A percentile compares a stretch with the other conserved stretches of the same genome.
Evolutionary conservation across 2,113 vertebrate genomes (phyloP).

Genomic region (Phycodurus eques): DNA sequence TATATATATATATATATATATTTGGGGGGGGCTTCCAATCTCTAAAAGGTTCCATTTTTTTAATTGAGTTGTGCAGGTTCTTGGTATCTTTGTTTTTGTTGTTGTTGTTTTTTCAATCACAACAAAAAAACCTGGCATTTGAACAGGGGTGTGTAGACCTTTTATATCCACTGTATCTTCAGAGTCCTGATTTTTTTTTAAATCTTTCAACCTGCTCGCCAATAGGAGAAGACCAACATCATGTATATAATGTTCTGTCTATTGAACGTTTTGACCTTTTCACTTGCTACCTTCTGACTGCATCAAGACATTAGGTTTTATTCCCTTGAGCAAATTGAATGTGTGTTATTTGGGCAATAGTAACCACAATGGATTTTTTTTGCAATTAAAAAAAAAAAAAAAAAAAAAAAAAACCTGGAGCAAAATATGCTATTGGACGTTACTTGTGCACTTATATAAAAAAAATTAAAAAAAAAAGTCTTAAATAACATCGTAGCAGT

Average conservation of each 20-base stretch:
- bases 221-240: slow-evolving; percentile 12
- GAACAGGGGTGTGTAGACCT: neutral
- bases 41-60: neutral
- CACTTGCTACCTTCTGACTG: slow-evolving; percentile 28
- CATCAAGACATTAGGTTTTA: slow-evolving; percentile 20
- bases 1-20: no score
- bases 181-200: neutral
- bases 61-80: neutral
- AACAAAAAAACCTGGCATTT: neutral
- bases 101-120: no score
- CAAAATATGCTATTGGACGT: slow-evolving; percentile 21
- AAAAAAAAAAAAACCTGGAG: neutral
- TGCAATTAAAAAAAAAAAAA: neutral
- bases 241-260: neutral
- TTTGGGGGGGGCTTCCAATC: no score
- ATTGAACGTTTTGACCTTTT: slow-evolving; percentile 10
- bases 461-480: neutral
- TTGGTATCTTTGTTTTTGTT: neutral
- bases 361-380: slow-evolving; percentile 26
- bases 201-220: slow-evolving; percentile 4
- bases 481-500: slow-evolving; percentile 16
- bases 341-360: slow-evolving; percentile 60
- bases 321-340: slow-evolving; percentile 37
- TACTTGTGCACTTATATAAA: slow-evolving; percentile 13
- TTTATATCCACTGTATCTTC: neutral